Evolutionary conservation across 2,113 vertebrate genomes (phyloP).

Genomic region (Paratilapia polleni): DNA sequence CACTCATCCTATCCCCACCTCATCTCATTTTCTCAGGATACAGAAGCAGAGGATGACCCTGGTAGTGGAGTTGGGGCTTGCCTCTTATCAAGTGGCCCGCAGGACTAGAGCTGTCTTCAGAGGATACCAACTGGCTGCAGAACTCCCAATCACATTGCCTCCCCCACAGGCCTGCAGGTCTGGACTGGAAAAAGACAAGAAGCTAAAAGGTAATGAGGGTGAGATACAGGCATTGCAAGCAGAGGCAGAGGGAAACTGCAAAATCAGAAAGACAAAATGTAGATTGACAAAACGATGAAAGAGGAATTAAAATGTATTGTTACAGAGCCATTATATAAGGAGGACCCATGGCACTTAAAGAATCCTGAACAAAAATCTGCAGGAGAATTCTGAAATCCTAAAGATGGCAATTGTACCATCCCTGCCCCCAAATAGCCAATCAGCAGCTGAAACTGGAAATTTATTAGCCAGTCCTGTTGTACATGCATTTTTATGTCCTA

Average conservation of each 20-base stretch:
- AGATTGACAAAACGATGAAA: not conserved
- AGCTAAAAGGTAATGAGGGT: not conserved
- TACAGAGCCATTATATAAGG: not conserved
- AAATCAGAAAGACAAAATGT: not conserved
- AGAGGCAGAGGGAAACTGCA: not conserved
- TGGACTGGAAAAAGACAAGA: not conserved
- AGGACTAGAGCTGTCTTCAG: not conserved
- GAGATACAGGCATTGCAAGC: not conserved
- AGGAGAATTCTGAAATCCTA: not conserved
- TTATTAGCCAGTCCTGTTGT: not conserved
- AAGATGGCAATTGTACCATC: not conserved
- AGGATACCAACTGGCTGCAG: constrained; percentile 11
- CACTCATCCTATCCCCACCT: not conserved
- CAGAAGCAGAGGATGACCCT: constrained; percentile 5
- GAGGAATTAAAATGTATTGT: not conserved
- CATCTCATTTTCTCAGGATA: not conserved
- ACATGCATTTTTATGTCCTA: not conserved
- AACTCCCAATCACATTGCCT: not conserved
- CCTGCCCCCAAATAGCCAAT: not conserved
- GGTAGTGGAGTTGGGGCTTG: not conserved
- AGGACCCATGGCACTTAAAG: not conserved
- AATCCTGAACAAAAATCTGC: not conserved
- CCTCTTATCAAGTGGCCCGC: constrained; percentile 11
- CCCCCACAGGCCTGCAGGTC: not conserved
- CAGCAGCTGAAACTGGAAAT: not conserved